phyloP scores from a whole-genome alignment of 1,140 invertebrate genomes.

The Pseudomyrmex gracilis region DNA sequence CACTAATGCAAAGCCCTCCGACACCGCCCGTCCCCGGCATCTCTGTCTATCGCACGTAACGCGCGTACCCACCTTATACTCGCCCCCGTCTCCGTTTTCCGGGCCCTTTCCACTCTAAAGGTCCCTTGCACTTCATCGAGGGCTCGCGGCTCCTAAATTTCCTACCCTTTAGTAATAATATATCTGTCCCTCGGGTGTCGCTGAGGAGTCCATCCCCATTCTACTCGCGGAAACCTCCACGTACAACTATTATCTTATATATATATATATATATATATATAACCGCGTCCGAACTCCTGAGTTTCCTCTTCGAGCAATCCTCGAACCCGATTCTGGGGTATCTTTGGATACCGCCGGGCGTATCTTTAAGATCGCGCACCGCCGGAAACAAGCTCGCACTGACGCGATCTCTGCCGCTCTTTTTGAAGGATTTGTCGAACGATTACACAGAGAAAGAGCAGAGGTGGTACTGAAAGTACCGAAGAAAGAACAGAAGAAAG shows the following conservation, averaged over 20 bases:
- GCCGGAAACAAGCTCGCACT: slow-evolving; percentile 43
- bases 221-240: slow-evolving; percentile 49
- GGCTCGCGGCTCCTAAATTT: slow-evolving; percentile 70
- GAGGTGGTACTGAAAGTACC: no score
- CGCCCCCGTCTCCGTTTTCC: slow-evolving; percentile 15
- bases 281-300: slow-evolving; percentile 34
- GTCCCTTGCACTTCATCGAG: slow-evolving; percentile 75
- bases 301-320: slow-evolving; percentile 48
- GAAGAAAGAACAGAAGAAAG: slow-evolving; percentile 12
- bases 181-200: slow-evolving; percentile 76
- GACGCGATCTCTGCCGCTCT: slow-evolving; percentile 1
- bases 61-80: not conserved
- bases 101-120: slow-evolving; percentile 55
- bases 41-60: slow-evolving; percentile 13
- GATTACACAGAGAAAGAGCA: slow-evolving; percentile 8
- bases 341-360: slow-evolving; percentile 52
- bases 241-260: slow-evolving; percentile 76
- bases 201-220: slow-evolving; percentile 65
- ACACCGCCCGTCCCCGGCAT: slow-evolving; percentile 22
- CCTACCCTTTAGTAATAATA: slow-evolving; percentile 78
- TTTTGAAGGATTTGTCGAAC: slow-evolving; percentile 47
- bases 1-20: slow-evolving; percentile 64
- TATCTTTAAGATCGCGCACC: slow-evolving; percentile 56
- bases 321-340: slow-evolving; percentile 7
- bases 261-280: slow-evolving; percentile 8